Evolutionary conservation across 1,140 invertebrate species (phyloP).

Genomic region (Psix sp.): DNA sequence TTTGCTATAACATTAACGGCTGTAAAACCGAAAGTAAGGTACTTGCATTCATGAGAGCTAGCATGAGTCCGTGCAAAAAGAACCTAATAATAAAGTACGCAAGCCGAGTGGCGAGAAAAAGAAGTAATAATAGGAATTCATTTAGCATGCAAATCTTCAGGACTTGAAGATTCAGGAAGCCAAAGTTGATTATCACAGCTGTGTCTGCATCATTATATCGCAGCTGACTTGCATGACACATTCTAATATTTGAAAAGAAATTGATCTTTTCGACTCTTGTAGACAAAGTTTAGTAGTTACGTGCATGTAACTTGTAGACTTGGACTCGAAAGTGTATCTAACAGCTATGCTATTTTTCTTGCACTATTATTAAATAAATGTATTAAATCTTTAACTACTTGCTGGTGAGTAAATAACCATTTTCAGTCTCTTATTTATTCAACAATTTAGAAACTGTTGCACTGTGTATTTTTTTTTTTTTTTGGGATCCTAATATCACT

Average conservation of each 20-base stretch:
- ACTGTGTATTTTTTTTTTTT: background rate
- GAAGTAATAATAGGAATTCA: conserved; percentile 50
- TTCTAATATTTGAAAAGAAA: conserved; percentile 50
- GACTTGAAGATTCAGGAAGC: conserved; percentile 43
- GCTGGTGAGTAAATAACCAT: conserved; percentile 23
- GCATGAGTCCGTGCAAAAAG: conserved; percentile 32
- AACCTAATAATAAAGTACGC: conserved; percentile 34
- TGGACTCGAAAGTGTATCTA: conserved; percentile 18
- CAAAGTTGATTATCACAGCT: conserved; percentile 44
- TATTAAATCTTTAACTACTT: conserved; percentile 7
- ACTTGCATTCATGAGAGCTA: conserved; percentile 53
- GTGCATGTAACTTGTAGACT: conserved; percentile 30
- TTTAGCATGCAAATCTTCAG: conserved; percentile 52
- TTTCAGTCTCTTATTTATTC: too few species aligned
- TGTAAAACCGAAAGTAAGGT: conserved; percentile 31
- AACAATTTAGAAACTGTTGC: too few species aligned
- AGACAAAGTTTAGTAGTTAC: conserved; percentile 25
- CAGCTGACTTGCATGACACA: conserved; percentile 49
- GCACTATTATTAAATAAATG: conserved; percentile 8
- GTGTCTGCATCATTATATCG: conserved; percentile 38
- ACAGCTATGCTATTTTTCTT: conserved; percentile 6
- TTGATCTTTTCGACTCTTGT: conserved; percentile 22
- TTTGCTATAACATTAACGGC: conserved; percentile 50
- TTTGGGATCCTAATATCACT: background rate
- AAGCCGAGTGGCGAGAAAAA: conserved; percentile 32